These are phyloP conservation scores for Colinus virginianus DNA, from an alignment of 2,113 vertebrate species.

Conservation along the genomic window DNA sequence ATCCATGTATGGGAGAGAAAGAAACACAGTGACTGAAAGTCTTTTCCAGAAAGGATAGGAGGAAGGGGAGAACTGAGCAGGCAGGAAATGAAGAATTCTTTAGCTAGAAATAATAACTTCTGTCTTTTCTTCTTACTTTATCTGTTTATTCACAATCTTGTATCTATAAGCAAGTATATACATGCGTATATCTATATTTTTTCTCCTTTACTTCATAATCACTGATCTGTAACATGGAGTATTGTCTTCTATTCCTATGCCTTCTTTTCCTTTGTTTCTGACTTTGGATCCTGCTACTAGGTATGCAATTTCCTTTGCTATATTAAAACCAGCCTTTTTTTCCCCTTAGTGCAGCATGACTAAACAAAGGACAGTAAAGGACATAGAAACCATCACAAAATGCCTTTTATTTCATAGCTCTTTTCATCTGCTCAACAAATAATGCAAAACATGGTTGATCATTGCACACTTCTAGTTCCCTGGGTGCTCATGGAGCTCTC, in stretches of 20 bases:
- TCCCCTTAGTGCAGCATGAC: constrained; percentile 30
- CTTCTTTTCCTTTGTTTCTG: constrained; percentile 41
- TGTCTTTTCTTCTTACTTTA: neutral
- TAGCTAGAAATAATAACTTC: neutral
- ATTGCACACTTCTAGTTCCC: constrained; percentile 68
- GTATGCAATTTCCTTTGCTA: constrained; percentile 40
- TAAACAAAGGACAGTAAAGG: constrained; percentile 78
- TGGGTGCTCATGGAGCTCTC: constrained; percentile 74
- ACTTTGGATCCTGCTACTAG: constrained; percentile 18
- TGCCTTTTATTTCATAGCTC: constrained; percentile 74
- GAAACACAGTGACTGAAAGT: neutral
- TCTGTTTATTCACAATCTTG: neutral
- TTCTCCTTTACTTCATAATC: neutral
- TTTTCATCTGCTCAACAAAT: constrained; percentile 76
- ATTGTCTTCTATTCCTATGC: neutral
- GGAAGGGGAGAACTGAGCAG: neutral
- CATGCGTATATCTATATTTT: neutral
- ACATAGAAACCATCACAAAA: constrained; percentile 62
- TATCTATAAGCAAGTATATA: neutral
- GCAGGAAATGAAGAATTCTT: neutral
- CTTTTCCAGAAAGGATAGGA: neutral
- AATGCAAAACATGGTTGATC: constrained; percentile 76
- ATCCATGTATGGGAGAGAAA: neutral
- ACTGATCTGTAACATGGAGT: neutral
- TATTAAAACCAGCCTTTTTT: constrained; percentile 34